Conservation (phyloP, 1,140 invertebrate species). For the Drosophila rufa region DNA sequence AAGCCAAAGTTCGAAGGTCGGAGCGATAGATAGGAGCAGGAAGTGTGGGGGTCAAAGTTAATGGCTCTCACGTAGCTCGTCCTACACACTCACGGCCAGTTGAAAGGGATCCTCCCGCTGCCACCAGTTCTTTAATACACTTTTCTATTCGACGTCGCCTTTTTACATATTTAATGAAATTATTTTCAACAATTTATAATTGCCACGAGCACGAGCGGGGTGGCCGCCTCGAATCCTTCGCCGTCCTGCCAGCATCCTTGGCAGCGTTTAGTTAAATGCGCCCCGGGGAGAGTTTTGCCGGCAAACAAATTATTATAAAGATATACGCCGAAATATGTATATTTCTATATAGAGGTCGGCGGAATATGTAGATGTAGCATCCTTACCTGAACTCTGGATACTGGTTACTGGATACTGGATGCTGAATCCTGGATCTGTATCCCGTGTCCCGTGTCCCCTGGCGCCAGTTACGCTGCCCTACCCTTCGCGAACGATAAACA, state of each 20-base stretch:
- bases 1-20: slow-evolving; percentile 65
- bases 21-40: slow-evolving; percentile 32
- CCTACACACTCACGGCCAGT: slow-evolving; percentile 18
- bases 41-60: slow-evolving; percentile 52
- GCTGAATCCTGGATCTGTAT: neutral
- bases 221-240: slow-evolving; percentile 5
- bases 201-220: slow-evolving; percentile 64
- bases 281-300: slow-evolving; percentile 72
- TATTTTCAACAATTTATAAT: slow-evolving; percentile 84
- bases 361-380: slow-evolving; percentile 10
- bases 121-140: slow-evolving; percentile 48
- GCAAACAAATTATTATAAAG: slow-evolving; percentile 71
- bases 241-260: slow-evolving; percentile 12
- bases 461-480: slow-evolving; percentile 16
- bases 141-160: slow-evolving; percentile 66
- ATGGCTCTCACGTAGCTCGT: slow-evolving; percentile 60
- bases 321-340: slow-evolving; percentile 41
- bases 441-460: slow-evolving; percentile 14
- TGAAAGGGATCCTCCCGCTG: slow-evolving; percentile 33
- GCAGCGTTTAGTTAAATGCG: slow-evolving; percentile 74
- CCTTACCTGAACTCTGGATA: slow-evolving; percentile 1
- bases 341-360: slow-evolving; percentile 1
- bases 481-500: slow-evolving; percentile 25
- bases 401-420: neutral
- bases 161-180: slow-evolving; percentile 84